phyloP scores from a whole-genome alignment of 1,140 invertebrate genomes.

The Drosophila gunungcola region DNA sequence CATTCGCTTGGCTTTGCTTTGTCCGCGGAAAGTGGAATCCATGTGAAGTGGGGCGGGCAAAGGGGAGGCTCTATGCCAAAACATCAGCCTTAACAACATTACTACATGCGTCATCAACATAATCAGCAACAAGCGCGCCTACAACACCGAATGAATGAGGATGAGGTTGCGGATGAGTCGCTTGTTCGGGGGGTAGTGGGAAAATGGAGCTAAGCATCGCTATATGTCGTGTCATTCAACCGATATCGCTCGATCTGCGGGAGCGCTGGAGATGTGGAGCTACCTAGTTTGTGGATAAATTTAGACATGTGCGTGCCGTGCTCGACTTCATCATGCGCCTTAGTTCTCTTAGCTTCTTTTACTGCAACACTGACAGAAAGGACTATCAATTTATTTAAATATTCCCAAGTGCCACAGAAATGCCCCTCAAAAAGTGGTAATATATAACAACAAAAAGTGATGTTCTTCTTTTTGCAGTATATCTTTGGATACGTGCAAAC shows the following conservation, averaged over 20 bases:
- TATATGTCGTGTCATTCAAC: constrained; percentile 73
- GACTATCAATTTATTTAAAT: too few relatives aligned
- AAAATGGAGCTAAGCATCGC: constrained; percentile 41
- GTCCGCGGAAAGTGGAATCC: constrained; percentile 4
- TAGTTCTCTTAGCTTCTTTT: constrained; percentile 19
- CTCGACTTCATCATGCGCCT: constrained; percentile 59
- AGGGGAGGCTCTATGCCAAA: constrained; percentile 16
- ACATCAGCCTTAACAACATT: constrained; percentile 76
- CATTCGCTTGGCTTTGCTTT: constrained; percentile 60
- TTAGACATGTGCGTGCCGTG: constrained; percentile 71
- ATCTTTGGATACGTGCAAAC: too few relatives aligned
- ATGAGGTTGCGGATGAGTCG: constrained; percentile 10
- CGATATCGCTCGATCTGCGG: constrained; percentile 54
- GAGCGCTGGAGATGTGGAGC: constrained; percentile 7
- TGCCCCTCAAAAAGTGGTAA: too few relatives aligned
- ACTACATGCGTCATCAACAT: constrained; percentile 82
- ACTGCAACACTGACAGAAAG: constrained; percentile 8
- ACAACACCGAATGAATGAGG: constrained; percentile 12
- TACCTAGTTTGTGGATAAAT: constrained; percentile 63
- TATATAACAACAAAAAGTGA: too few relatives aligned
- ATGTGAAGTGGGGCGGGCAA: neutral
- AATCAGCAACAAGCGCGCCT: constrained; percentile 67
- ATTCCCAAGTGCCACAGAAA: too few relatives aligned
- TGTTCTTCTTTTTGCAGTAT: too few relatives aligned
- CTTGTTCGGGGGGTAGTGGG: constrained; percentile 6